Percentiles rank a stretch among this genome's conserved stretches.
Conservation (phyloP, 2,888 invertebrate species). For the Stratiomys singularior region DNA sequence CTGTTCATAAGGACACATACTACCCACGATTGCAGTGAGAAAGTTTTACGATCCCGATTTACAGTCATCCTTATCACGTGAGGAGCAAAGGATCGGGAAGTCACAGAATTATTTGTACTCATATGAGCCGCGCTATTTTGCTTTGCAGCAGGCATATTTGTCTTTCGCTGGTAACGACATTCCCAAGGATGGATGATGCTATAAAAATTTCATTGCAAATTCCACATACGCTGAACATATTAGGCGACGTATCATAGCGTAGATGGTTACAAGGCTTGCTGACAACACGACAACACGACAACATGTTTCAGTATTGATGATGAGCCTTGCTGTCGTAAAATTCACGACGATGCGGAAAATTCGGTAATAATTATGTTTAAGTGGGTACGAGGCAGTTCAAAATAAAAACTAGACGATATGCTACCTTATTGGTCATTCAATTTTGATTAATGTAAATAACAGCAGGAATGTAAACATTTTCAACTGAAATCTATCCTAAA, state of each 20-base stretch:
- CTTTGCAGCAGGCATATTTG: slow-evolving; percentile 15
- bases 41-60: slow-evolving; percentile 25
- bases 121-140: not conserved
- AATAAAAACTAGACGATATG: too few species aligned
- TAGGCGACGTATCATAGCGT: slow-evolving; percentile 1
- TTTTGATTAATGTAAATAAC: too few species aligned
- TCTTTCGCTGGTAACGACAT: not conserved
- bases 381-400: not conserved
- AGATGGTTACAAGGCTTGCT: not conserved
- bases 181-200: slow-evolving; percentile 2
- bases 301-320: slow-evolving; percentile 2
- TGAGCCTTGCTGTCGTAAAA: not conserved
- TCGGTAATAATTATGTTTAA: slow-evolving; percentile 16
- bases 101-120: not conserved
- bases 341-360: slow-evolving; percentile 13
- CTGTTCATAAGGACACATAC: slow-evolving; percentile 1
- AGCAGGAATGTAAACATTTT: too few species aligned
- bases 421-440: too few species aligned
- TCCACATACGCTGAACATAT: slow-evolving; percentile 7
- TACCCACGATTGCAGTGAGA: slow-evolving; percentile 6
- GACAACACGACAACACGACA: slow-evolving; percentile 4
- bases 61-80: not conserved
- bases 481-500: too few species aligned
- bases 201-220: slow-evolving; percentile 39
- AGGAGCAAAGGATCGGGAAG: not conserved